Conservation (phyloP, 2,888 invertebrate species). For the Oegoconia quadripuncta region DNA sequence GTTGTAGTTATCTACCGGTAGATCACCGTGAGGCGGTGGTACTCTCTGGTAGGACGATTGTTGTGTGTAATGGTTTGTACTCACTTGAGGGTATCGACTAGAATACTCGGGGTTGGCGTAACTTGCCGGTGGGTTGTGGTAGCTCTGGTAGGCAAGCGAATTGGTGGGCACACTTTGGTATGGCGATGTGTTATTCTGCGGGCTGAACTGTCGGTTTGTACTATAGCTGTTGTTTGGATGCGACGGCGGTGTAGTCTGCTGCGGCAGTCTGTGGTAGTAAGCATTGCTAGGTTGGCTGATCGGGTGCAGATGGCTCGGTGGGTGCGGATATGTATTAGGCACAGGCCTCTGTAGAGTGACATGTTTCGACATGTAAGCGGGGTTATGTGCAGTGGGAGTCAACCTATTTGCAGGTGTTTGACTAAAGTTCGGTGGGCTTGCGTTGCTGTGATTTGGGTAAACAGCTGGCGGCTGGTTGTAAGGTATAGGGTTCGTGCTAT, state of each 20-base stretch:
- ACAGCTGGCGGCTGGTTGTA: constrained; percentile 61
- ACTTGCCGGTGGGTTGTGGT: constrained; percentile 74
- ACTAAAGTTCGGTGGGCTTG: constrained; percentile 65
- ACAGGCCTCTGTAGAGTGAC: constrained; percentile 50
- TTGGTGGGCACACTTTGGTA: constrained; percentile 73
- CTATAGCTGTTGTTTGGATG: constrained; percentile 40
- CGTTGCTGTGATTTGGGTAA: constrained; percentile 51
- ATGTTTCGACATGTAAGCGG: constrained; percentile 51
- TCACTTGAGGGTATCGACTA: constrained; percentile 69
- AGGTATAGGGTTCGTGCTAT: constrained; percentile 53
- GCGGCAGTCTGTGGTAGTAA: constrained; percentile 64
- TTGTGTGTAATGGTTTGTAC: constrained; percentile 46
- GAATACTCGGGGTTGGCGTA: constrained; percentile 69
- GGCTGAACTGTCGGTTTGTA: constrained; percentile 47
- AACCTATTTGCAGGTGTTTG: constrained; percentile 65
- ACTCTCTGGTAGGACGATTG: constrained; percentile 80
- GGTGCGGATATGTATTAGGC: constrained; percentile 60
- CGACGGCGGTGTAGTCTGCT: constrained; percentile 40
- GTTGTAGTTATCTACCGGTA: constrained; percentile 55
- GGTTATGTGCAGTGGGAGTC: constrained; percentile 56
- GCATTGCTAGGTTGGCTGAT: constrained; percentile 55
- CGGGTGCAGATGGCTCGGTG: constrained; percentile 56
- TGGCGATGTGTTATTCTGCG: constrained; percentile 46
- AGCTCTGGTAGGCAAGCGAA: constrained; percentile 68
- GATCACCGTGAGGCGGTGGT: constrained; percentile 77